A percentile compares a stretch with the other conserved stretches of the same genome.
Conservation (phyloP, 2,113 vertebrate genomes). For the Tursiops truncatus region DNA sequence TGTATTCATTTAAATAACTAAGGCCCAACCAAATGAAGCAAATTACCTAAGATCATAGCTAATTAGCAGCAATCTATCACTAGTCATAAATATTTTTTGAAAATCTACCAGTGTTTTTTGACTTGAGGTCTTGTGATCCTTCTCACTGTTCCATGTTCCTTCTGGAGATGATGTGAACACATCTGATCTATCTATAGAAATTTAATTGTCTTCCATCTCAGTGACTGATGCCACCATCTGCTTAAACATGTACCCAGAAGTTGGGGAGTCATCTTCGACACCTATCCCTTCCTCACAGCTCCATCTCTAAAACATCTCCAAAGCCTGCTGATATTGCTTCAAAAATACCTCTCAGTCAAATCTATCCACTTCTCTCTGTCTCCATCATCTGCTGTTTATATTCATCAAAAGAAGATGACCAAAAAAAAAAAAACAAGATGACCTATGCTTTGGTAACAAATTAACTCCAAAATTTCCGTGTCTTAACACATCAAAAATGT, state of each 20-base stretch:
- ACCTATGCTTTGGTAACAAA: not conserved
- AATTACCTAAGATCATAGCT: not conserved
- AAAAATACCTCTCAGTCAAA: not conserved
- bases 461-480: not conserved
- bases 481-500: not conserved
- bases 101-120: not conserved
- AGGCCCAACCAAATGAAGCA: not conserved
- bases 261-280: not conserved
- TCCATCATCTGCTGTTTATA: too few species aligned
- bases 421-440: not conserved
- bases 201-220: not conserved
- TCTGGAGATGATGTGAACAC: not conserved
- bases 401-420: not conserved
- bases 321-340: not conserved
- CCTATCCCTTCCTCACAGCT: not conserved
- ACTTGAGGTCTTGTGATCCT: not conserved
- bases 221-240: not conserved
- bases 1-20: not conserved
- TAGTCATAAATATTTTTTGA: not conserved
- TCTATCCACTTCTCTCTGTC: not conserved
- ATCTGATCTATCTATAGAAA: conserved; percentile 13
- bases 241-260: not conserved
- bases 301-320: not conserved
- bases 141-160: not conserved
- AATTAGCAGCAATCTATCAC: not conserved